Conservation (phyloP, 2,888 invertebrate species). For the Tenthredo notha region DNA sequence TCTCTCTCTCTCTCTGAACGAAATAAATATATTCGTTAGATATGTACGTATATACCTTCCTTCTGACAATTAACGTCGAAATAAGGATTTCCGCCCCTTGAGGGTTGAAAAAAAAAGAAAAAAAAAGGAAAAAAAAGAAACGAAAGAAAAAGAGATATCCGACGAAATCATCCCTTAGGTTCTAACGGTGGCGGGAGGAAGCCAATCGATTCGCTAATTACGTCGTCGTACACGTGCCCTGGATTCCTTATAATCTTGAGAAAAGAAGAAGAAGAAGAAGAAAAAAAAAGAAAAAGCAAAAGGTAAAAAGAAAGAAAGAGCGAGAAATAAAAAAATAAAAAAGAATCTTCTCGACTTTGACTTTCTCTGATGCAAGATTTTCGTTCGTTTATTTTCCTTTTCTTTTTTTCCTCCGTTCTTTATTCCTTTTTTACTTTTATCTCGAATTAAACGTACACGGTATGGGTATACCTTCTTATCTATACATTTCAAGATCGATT, state of each 20-base stretch:
- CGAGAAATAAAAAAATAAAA: not conserved
- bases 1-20: not conserved
- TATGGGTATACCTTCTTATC: not conserved
- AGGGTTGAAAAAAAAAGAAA: not conserved
- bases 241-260: slow-evolving; percentile 18
- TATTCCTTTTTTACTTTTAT: not conserved
- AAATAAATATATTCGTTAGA: not conserved
- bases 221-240: slow-evolving; percentile 33
- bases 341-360: not conserved
- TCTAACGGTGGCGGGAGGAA: not conserved
- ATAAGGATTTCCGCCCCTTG: not conserved
- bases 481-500: not conserved
- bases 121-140: not conserved
- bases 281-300: not conserved
- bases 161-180: slow-evolving; percentile 24
- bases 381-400: not conserved
- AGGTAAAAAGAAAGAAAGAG: not conserved
- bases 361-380: slow-evolving; percentile 5
- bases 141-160: not conserved
- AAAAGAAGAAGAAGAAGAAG: not conserved
- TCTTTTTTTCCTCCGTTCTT: not conserved
- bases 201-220: slow-evolving; percentile 47
- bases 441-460: not conserved
- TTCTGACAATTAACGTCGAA: slow-evolving; percentile 12
- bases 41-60: not conserved